These are phyloP conservation scores for Holothuria scabra DNA, from an alignment of 53 echinoderm and acorn worm genomes.

Conservation along the genomic window DNA sequence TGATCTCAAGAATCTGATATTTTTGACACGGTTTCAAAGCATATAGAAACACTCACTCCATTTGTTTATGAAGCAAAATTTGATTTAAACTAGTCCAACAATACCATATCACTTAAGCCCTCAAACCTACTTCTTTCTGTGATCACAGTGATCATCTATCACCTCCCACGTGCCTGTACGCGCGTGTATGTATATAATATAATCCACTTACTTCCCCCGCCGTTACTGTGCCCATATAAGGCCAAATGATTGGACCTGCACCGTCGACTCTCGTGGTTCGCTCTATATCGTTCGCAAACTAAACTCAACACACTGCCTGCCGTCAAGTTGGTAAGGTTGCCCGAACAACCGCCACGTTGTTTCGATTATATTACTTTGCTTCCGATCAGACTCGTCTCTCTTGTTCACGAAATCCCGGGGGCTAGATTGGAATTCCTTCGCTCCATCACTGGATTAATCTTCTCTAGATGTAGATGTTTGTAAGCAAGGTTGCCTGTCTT, in stretches of 20 bases:
- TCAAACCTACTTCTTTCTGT: too few species aligned
- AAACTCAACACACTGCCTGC: too few species aligned
- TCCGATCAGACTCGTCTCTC: constrained; percentile 44
- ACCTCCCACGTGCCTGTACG: constrained; percentile 18
- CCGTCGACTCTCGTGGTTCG: too few species aligned
- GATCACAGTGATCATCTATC: neutral
- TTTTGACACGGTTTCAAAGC: too few species aligned
- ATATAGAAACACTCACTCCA: too few species aligned
- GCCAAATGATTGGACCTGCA: constrained; percentile 21
- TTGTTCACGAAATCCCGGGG: constrained; percentile 54
- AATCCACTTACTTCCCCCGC: constrained; percentile 32
- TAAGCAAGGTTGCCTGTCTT: constrained; percentile 14
- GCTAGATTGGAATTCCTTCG: constrained; percentile 51
- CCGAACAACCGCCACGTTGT: constrained; percentile 37
- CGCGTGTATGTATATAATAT: constrained; percentile 20
- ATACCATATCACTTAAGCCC: too few species aligned
- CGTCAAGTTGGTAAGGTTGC: constrained; percentile 36
- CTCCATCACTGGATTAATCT: constrained; percentile 20
- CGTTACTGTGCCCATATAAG: constrained; percentile 49
- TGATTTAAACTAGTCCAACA: too few species aligned
- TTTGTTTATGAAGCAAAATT: too few species aligned
- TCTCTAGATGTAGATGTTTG: neutral
- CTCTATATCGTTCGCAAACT: too few species aligned
- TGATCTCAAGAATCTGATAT: too few species aligned
- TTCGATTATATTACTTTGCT: constrained; percentile 40